Evolutionary conservation across 2,888 invertebrate genomes (phyloP), one percentile per base, ranked within the genome.

Genomic region (Drosophila borborema): DNA sequence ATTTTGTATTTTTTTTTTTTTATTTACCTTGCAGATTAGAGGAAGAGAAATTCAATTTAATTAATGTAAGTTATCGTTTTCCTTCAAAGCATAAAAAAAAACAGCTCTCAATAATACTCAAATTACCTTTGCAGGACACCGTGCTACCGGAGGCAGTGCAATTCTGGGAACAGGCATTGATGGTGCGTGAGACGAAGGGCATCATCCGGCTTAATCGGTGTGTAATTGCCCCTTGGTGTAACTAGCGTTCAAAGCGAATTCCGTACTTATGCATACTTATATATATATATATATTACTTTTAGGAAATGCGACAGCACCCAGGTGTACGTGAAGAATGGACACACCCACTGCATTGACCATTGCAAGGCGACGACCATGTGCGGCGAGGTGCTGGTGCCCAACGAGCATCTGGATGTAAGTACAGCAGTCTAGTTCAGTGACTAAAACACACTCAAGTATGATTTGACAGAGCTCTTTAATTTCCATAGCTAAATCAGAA

Each of bases 381-480:
- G 99, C 93, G 99, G 99, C 0, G 99, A 99, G 93, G 98, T 99
- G 3, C 94, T 94, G 81, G 98, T 99, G 7, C 99, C 99, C 0
- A 96, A 97, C 72, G 95, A 97, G 55, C 99, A 99, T 94, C 95
- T 99, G 49, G 98, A 98, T 93, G 99, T 98, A 92, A 95, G 96
- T 77, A 8, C 46, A 36, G 0, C 18, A 18, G 8, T 20, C 16
- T 20, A 4, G 20, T 7, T 2, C 12, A 18, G 3, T 14, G 12
- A n/a, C 16, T n/a, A n/a, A 40, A 2, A 7, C 0, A 10, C n/a
- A n/a, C 2, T 23, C 5, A 5, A 49, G n/a, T 31, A n/a, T 5
- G 16, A 16, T 16, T 23, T 8, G 46, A 8, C 23, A 48, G 46
- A 28, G 23, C 23, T 48, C 4, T 36, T 5, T 6, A 36, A 1